Base-by-base conservation (phyloP, 1,140 invertebrate species). In the Trichomalopsis sarcophagae region DNA sequence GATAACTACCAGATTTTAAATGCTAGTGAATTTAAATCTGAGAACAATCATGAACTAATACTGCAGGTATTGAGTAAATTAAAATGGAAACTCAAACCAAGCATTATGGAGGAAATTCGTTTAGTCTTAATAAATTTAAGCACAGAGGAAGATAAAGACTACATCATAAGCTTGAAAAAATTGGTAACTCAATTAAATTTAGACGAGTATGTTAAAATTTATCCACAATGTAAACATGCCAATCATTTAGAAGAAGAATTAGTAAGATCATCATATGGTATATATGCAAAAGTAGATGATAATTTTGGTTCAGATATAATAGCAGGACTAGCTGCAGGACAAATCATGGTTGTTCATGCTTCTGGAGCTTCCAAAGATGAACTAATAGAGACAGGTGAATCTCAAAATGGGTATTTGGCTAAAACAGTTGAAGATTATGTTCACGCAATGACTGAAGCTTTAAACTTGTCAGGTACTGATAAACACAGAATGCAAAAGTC, bases 221-320 rank as follows among this genome's bases (percentile, higher is more conserved):
- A 89, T 99, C 99, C 91, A 96, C 96, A 91, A 94, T 97, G 0
- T 99, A 99, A 93, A 93, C 98, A 55, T 91, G 96, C 0, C 99
- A 97, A 91, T 91, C 95, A 0, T 96, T 93, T 99, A 30, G 94
- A 97, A 83, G 92, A 96, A 76, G 94, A 97, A 87, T 95, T 98
- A 88, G 93, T 95, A 90, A 93, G 94, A 87, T 95, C 95, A 68
- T 94, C 94, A 9, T 96, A 99, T 85, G 98, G 97, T 1, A 92
- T 99, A 55, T 99, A 99, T 91, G 97, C 99, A 14, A 99, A 99
- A 99, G 97, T 97, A 96, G 98, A 99, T 93, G 99, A 99, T 93
- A 99, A 99, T 94, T 99, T 99, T 94, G 99, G 99, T 68, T 99
- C 99, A 87, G 96, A 97, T 86, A 95, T 99, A 23, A 99, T 99